Percentiles rank a stretch among this genome's conserved stretches.
These are phyloP conservation scores for Haliaeetus leucogaster DNA, from an alignment of 2,113 vertebrate species.

Conservation along the genomic window DNA sequence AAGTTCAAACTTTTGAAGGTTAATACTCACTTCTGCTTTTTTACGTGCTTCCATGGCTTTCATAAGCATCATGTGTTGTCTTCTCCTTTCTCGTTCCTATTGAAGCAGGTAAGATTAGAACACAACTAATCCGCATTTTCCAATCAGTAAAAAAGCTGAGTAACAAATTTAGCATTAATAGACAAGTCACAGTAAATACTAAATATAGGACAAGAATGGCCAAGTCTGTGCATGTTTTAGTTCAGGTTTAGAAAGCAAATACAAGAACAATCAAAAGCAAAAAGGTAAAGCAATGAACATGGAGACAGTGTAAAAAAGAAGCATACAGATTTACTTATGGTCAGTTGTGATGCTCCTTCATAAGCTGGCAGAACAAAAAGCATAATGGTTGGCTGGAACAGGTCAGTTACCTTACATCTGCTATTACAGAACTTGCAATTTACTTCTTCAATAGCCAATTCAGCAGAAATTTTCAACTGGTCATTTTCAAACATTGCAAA, in stretches of 20 bases:
- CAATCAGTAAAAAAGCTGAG: conserved; percentile 49
- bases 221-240: conserved; percentile 82
- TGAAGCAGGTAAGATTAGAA: conserved; percentile 74
- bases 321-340: conserved; percentile 83
- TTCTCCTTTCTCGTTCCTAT: conserved; percentile 90
- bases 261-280: conserved; percentile 83
- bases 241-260: conserved; percentile 84
- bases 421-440: conserved; percentile 71
- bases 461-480: background rate
- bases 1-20: background rate
- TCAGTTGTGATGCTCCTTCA: conserved; percentile 83
- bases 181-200: conserved; percentile 82
- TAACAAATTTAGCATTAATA: conserved; percentile 80
- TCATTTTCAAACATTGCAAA: conserved; percentile 49
- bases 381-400: conserved; percentile 84
- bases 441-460: conserved; percentile 69
- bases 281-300: conserved; percentile 86
- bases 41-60: conserved; percentile 94
- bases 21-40: conserved; percentile 87
- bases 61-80: conserved; percentile 93
- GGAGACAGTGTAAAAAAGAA: conserved; percentile 84
- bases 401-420: conserved; percentile 84
- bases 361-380: conserved; percentile 81
- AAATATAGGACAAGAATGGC: conserved; percentile 83
- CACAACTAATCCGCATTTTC: conserved; percentile 36